Evolutionary conservation across 1,140 invertebrate genomes (phyloP).

Genomic region (Drosophila fuyamai): DNA sequence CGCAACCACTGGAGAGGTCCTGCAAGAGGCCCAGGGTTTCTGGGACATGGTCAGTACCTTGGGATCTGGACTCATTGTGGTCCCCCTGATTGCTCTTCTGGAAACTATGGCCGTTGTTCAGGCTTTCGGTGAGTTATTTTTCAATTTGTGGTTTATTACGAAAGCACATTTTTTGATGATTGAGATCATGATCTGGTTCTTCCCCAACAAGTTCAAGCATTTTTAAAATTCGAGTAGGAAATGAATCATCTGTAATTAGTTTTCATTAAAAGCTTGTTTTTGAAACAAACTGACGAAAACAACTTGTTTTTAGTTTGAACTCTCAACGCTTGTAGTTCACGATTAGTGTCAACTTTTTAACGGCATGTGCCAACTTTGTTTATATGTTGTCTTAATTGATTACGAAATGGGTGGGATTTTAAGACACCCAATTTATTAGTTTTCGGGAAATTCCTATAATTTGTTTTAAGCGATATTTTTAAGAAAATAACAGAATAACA

Average conservation of each 20-base stretch:
- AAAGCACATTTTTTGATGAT: background rate
- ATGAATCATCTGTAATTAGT: conserved; percentile 12
- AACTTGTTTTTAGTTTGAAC: conserved; percentile 2
- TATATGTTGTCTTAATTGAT: background rate
- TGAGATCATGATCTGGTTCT: background rate
- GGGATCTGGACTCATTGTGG: conserved; percentile 91
- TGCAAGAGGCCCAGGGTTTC: conserved; percentile 85
- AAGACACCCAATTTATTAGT: too few relatives aligned
- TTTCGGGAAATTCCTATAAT: too few relatives aligned
- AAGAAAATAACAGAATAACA: too few relatives aligned
- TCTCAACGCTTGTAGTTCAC: background rate
- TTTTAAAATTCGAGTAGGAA: conserved; percentile 11
- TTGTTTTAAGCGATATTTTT: background rate
- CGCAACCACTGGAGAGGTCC: conserved; percentile 84
- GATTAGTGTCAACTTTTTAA: conserved; percentile 22
- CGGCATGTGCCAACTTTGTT: background rate
- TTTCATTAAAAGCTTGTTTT: conserved; percentile 8
- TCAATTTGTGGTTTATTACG: background rate
- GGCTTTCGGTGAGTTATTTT: conserved; percentile 86
- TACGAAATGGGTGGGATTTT: background rate
- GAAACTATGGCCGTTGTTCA: conserved; percentile 94
- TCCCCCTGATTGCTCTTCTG: conserved; percentile 92
- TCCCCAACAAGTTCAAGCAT: background rate
- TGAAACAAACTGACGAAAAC: background rate
- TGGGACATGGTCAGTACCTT: conserved; percentile 90